These are phyloP conservation scores for Riptortus pedestris DNA, from an alignment of 1,140 invertebrate genomes.

Conservation along the genomic window DNA sequence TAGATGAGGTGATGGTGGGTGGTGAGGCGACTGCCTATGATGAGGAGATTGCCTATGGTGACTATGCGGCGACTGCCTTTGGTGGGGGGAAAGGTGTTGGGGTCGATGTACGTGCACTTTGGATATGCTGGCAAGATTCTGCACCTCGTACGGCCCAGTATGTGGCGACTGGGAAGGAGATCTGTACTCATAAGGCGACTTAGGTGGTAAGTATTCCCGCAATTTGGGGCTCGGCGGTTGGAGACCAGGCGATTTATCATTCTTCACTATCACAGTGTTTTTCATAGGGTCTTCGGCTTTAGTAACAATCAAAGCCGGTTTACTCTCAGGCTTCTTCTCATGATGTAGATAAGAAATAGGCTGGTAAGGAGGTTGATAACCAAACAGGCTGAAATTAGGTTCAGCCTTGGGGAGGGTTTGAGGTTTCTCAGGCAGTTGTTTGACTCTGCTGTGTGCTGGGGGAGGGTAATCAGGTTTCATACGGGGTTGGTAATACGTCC, in stretches of 20 bases:
- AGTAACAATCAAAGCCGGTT: slow-evolving; percentile 36
- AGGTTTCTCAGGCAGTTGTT: slow-evolving; percentile 25
- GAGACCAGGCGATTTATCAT: slow-evolving; percentile 50
- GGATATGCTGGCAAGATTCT: slow-evolving; percentile 32
- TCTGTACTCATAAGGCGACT: slow-evolving; percentile 44
- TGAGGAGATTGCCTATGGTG: slow-evolving; percentile 31
- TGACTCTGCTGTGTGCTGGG: slow-evolving; percentile 44
- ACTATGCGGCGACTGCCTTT: slow-evolving; percentile 31
- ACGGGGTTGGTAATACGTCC: not conserved
- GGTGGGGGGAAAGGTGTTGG: slow-evolving; percentile 33
- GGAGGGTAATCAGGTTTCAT: slow-evolving; percentile 43
- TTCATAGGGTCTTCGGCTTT: slow-evolving; percentile 48
- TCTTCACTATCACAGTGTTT: slow-evolving; percentile 67
- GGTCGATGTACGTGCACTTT: slow-evolving; percentile 30
- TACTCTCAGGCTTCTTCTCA: slow-evolving; percentile 39
- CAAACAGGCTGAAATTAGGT: slow-evolving; percentile 59
- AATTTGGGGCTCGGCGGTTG: slow-evolving; percentile 50
- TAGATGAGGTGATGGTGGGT: slow-evolving; percentile 26
- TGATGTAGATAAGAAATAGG: slow-evolving; percentile 39
- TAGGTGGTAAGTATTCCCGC: slow-evolving; percentile 44
- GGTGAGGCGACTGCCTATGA: slow-evolving; percentile 33
- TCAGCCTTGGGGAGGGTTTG: slow-evolving; percentile 53
- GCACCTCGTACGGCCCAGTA: slow-evolving; percentile 26
- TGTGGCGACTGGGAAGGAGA: slow-evolving; percentile 45
- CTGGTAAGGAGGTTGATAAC: slow-evolving; percentile 55